These are phyloP conservation scores for Pteruthius melanotis DNA, from an alignment of 2,113 vertebrate genomes.

Conservation along the genomic window DNA sequence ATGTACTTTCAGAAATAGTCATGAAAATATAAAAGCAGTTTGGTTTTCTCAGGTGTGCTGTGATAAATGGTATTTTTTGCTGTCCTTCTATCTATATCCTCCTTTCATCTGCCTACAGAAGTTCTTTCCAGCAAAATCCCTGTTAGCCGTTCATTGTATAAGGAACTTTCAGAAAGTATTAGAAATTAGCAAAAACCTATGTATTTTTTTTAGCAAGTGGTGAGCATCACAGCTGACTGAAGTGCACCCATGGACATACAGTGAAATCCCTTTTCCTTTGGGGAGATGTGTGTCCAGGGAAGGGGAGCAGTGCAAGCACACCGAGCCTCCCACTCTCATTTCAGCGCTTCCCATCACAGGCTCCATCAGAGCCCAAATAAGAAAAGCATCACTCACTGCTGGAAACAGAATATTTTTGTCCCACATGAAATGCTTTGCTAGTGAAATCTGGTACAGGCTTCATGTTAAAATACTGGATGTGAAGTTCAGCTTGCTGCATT, in stretches of 20 bases:
- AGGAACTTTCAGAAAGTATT: neutral
- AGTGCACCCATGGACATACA: fast-evolving
- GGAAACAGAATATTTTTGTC: neutral
- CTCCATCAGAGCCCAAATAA: neutral
- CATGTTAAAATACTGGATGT: neutral
- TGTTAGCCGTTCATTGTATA: neutral
- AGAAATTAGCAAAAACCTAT: neutral
- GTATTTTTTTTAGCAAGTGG: neutral
- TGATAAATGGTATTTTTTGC: neutral
- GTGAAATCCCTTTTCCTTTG: neutral
- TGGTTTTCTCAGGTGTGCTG: neutral
- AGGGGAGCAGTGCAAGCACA: neutral
- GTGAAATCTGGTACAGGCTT: neutral
- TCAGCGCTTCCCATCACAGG: neutral
- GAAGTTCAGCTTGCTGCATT: neutral
- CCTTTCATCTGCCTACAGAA: neutral
- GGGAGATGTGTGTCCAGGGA: neutral
- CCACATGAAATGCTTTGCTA: neutral
- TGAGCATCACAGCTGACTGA: neutral
- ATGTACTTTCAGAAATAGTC: neutral
- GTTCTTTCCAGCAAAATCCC: neutral
- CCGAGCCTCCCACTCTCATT: fast-evolving
- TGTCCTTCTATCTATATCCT: neutral
- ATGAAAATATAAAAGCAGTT: neutral
- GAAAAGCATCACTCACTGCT: neutral